Conservation (phyloP, 2,113 vertebrate species). For the Paratilapia polleni region DNA sequence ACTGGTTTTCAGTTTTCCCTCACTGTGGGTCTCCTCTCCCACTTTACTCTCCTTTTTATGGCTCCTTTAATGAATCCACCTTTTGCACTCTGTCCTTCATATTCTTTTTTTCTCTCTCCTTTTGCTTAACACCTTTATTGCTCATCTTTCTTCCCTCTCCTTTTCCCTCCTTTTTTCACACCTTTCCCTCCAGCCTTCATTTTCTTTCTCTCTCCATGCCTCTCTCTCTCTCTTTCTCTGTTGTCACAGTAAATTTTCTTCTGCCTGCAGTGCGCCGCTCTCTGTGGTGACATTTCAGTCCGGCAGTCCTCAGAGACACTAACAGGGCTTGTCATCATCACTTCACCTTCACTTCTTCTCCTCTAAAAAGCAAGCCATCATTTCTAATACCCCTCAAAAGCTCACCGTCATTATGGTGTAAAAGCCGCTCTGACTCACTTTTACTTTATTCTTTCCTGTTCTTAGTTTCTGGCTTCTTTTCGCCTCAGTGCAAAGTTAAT, state of each 20-base stretch:
- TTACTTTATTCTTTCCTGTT: not conserved
- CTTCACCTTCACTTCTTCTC: conserved; percentile 10
- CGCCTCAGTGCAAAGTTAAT: not conserved
- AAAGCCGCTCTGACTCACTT: not conserved
- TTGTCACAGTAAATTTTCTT: conserved; percentile 23
- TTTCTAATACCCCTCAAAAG: not conserved
- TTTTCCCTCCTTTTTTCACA: not conserved
- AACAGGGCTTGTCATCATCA: conserved; percentile 18
- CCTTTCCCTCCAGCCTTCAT: not conserved
- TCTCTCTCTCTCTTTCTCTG: not conserved
- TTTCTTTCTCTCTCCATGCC: not conserved
- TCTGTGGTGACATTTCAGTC: conserved; percentile 29
- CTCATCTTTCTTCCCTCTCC: not conserved
- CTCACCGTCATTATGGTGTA: not conserved
- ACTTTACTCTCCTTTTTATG: not conserved
- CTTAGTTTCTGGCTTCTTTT: not conserved
- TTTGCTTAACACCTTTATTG: not conserved
- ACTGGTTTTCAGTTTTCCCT: no score
- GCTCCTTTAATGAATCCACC: not conserved
- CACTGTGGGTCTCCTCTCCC: no score
- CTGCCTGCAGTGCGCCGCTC: not conserved
- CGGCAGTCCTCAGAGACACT: not conserved
- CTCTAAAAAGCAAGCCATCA: not conserved
- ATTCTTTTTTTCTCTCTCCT: not conserved
- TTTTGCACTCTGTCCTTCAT: not conserved